Evolutionary conservation across 2,113 vertebrate genomes (phyloP).

Genomic region (Cephalopterus ornatus): DNA sequence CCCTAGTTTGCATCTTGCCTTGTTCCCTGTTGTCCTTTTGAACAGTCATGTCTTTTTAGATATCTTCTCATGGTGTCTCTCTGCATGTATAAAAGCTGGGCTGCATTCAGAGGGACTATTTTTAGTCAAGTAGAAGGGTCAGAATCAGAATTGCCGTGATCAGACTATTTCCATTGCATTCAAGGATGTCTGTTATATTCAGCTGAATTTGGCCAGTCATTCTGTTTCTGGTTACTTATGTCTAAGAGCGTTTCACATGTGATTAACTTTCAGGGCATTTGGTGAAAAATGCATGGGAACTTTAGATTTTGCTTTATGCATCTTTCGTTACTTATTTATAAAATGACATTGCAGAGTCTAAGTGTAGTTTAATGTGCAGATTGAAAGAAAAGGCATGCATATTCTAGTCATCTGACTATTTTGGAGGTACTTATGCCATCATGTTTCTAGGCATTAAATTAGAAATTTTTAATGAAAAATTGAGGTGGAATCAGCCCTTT

Average conservation of each 20-base stretch:
- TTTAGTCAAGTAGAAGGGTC: not conserved
- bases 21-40: not conserved
- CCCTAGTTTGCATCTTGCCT: not conserved
- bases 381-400: not conserved
- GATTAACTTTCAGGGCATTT: not conserved
- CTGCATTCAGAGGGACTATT: not conserved
- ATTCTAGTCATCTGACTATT: not conserved
- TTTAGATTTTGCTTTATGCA: not conserved
- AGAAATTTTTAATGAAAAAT: not conserved
- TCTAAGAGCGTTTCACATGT: not conserved
- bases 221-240: not conserved
- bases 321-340: not conserved
- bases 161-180: not conserved
- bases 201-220: not conserved
- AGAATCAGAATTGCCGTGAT: not conserved
- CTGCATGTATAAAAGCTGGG: not conserved
- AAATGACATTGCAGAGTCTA: not conserved
- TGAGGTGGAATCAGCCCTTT: not conserved
- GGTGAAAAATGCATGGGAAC: not conserved
- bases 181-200: not conserved
- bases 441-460: not conserved
- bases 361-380: not conserved
- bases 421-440: not conserved
- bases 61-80: not conserved
- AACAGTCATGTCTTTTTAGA: not conserved